Percentiles rank a stretch among this genome's conserved stretches.
These are phyloP conservation scores for Argyrosomus regius DNA, from an alignment of 2,797 vertebrate genomes.

Conservation along the genomic window DNA sequence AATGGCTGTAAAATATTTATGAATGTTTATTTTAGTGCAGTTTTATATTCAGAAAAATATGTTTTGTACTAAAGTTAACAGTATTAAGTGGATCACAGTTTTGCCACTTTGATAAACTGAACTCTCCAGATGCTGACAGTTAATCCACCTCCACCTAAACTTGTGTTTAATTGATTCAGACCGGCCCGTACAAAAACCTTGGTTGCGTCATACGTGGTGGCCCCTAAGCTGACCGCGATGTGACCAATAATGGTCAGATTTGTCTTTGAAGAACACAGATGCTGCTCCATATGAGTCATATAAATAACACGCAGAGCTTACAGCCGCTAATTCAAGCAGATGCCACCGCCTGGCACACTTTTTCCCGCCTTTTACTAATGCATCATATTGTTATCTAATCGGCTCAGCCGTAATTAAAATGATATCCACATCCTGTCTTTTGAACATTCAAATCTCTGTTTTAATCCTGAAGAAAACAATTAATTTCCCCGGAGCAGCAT, in stretches of 20 bases:
- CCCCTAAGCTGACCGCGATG: constrained; percentile 41
- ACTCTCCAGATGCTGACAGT: constrained; percentile 3
- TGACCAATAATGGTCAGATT: constrained; percentile 63
- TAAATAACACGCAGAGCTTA: constrained; percentile 65
- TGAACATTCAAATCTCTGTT: constrained; percentile 55
- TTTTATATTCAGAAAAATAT: not conserved
- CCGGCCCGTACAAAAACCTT: not conserved
- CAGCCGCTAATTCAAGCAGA: constrained; percentile 61
- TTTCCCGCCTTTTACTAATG: constrained; percentile 71
- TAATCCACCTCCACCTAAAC: constrained; percentile 23
- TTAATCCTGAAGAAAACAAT: constrained; percentile 70
- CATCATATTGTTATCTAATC: constrained; percentile 75
- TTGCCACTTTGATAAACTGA: constrained; percentile 5
- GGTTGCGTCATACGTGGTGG: constrained; percentile 25
- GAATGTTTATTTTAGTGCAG: no score
- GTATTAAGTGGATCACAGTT: not conserved
- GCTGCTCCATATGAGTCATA: constrained; percentile 71
- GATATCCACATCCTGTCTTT: constrained; percentile 68
- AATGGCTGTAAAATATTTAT: not conserved
- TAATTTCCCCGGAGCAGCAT: constrained; percentile 33
- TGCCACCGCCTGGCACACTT: constrained; percentile 49
- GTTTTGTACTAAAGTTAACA: not conserved
- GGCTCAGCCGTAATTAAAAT: constrained; percentile 72
- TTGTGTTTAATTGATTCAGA: constrained; percentile 23
- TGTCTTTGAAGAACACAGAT: constrained; percentile 66